phyloP scores from a whole-genome alignment of 2,113 vertebrate species.

The Nycticryphes semicollaris region DNA sequence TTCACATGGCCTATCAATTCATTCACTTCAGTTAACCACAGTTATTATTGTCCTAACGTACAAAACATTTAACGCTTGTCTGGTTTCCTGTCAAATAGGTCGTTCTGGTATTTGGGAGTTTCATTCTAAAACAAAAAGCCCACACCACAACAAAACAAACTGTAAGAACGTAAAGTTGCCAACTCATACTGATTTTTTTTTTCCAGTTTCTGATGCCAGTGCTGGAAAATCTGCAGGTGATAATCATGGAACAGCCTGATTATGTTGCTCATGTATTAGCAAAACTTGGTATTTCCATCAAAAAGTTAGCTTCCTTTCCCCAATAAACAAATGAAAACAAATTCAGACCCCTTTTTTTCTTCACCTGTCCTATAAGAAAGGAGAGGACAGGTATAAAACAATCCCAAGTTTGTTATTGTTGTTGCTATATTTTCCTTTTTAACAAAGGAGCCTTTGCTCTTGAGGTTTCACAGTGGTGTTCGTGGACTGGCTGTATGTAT shows the following conservation, averaged over 20 bases:
- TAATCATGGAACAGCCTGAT: neutral
- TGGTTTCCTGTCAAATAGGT: neutral
- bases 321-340: neutral
- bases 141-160: neutral
- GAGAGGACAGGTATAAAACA: neutral
- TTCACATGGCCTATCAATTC: neutral
- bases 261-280: neutral
- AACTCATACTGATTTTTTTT: neutral
- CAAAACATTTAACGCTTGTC: neutral
- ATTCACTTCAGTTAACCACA: neutral
- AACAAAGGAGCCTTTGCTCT: neutral
- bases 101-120: neutral
- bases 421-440: neutral
- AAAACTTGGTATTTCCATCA: neutral
- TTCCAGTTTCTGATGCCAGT: neutral
- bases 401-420: neutral
- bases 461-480: neutral
- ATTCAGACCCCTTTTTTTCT: neutral
- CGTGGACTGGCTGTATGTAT: accelerated
- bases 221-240: neutral
- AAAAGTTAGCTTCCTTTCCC: neutral
- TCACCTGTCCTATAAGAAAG: neutral
- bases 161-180: neutral
- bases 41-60: neutral
- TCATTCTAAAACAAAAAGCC: neutral